Base-by-base conservation (phyloP, 2,797 vertebrate genomes). In the Melanotaenia parkinsoni region DNA sequence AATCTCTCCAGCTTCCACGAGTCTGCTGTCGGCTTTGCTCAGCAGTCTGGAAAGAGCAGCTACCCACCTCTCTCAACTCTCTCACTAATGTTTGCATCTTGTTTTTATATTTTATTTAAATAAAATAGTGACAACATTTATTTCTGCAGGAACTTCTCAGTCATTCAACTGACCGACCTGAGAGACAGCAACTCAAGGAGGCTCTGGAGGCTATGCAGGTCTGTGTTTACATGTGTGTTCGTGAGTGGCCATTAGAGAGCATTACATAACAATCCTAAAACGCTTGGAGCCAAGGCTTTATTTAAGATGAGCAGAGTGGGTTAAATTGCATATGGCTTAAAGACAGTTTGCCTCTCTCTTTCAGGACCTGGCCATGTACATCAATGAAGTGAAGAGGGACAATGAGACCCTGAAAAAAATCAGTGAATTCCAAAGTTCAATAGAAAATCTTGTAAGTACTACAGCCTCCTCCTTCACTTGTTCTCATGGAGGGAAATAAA, bases 371-470 rank as follows among this genome's bases (percentile, higher is more conserved):
- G 97, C 98, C n/a, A 98, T 99, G 97, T 99, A 99, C 88, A 99
- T 99, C 87, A 99, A 99, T 0, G 98, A 99, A 77, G 97, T 99
- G 11, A 99, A 99, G 80, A 94, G 98, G 74, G 98, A 99, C 93
- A 99, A 99, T 14, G 98, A 99, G 91, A 99, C 98, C 0, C 88
- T 99, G 83, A 99, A 99, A 95, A 99, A 99, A 85, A 99, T 99
- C 76, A 95, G 96, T 18, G 98, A 99, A 86, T 99, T 99, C 83
- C 98, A 99, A 94, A 98, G 95, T 70, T 99, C 96, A 1, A 99
- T 99, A 86, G 98, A 99, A 86, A 99, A 99, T 76, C 84, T 99
- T 94, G 98, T 99, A 85, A 96, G 97, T 77, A 62, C 16, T 62
- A 1, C 51, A 3, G 33, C 32, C 13, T 53, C 22, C 1, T 33